phyloP scores from a whole-genome alignment of 2,888 invertebrate species.

The Melinopterus prodromus region DNA sequence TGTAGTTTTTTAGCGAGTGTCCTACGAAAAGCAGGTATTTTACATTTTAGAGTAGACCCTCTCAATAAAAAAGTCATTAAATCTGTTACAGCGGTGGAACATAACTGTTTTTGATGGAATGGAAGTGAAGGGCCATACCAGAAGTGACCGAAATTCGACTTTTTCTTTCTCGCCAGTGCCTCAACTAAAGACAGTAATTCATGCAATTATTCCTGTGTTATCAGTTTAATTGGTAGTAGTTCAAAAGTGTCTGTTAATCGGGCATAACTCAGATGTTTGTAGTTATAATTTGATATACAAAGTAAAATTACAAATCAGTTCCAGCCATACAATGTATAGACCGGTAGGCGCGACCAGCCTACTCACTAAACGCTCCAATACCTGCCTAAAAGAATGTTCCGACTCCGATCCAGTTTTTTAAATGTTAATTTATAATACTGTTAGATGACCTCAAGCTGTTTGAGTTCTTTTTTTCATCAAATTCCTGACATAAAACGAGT shows the following conservation, averaged over 20 bases:
- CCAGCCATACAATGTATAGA: background rate
- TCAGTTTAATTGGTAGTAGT: background rate
- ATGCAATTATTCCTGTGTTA: background rate
- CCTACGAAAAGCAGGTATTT: background rate
- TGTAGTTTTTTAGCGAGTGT: too few species aligned
- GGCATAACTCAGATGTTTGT: background rate
- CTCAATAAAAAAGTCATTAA: background rate
- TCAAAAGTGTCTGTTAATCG: background rate
- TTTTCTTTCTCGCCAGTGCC: background rate
- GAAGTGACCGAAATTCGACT: background rate
- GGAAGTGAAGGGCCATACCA: background rate
- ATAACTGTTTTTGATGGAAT: background rate
- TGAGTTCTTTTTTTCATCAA: background rate
- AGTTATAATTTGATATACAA: background rate
- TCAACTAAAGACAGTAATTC: background rate
- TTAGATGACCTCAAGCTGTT: background rate
- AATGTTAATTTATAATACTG: background rate
- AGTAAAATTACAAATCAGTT: background rate
- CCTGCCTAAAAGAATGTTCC: background rate
- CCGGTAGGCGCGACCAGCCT: too few species aligned
- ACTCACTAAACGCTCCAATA: background rate
- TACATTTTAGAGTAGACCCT: background rate
- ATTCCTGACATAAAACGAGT: too few species aligned
- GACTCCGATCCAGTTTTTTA: background rate
- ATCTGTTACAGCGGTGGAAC: background rate